phyloP scores from a whole-genome alignment of 2,888 invertebrate genomes.

The Frankliniella intonsa region DNA sequence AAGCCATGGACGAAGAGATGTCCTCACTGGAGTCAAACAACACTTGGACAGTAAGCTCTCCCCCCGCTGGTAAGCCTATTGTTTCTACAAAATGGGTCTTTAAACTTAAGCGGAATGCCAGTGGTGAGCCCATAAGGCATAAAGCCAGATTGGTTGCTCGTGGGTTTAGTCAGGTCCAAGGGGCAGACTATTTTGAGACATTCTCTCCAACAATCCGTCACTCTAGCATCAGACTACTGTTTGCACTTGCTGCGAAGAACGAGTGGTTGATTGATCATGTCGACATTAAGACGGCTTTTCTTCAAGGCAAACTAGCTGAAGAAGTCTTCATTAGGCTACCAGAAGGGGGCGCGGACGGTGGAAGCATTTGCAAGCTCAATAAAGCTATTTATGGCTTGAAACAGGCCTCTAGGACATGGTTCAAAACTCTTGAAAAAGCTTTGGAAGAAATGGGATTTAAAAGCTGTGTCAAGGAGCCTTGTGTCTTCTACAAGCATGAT shows the following conservation, averaged over 20 bases:
- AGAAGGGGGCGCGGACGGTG: too few species aligned
- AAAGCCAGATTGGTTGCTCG: conserved; percentile 41
- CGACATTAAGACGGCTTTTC: conserved; percentile 40
- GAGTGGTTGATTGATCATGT: conserved; percentile 36
- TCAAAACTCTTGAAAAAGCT: background rate
- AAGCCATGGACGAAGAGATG: background rate
- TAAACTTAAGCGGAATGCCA: conserved; percentile 34
- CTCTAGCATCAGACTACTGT: conserved; percentile 36
- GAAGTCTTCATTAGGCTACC: conserved; percentile 38
- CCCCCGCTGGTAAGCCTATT: background rate
- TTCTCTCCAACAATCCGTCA: conserved; percentile 42
- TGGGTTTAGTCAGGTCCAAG: conserved; percentile 40
- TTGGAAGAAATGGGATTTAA: background rate
- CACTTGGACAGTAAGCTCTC: background rate
- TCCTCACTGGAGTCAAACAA: conserved; percentile 33
- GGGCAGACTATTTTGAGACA: conserved; percentile 41
- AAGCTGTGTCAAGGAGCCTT: background rate
- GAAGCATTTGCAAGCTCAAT: conserved; percentile 36
- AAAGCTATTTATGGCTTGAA: conserved; percentile 38
- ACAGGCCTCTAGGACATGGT: conserved; percentile 36
- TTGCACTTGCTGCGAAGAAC: conserved; percentile 36
- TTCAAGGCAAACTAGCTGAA: conserved; percentile 38
- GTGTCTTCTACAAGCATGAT: background rate
- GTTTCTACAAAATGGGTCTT: background rate
- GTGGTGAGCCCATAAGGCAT: conserved; percentile 37